phyloP scores from a whole-genome alignment of 2,888 invertebrate genomes.

The Calephelis perditalis region DNA sequence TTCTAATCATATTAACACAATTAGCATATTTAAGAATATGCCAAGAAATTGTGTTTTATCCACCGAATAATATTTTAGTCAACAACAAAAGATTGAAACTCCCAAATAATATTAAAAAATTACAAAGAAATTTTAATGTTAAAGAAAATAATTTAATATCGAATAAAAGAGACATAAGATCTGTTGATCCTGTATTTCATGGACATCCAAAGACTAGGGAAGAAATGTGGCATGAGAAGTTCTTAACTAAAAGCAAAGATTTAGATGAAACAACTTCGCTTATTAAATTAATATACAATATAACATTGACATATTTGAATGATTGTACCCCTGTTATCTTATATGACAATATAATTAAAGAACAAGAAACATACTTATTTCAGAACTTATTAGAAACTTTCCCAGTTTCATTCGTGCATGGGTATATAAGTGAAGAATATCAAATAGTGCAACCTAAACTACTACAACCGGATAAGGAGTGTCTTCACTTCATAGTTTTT shows the following conservation, averaged over 20 bases:
- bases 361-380: conserved; percentile 74
- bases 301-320: conserved; percentile 78
- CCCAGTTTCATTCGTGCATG: conserved; percentile 80
- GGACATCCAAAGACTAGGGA: conserved; percentile 79
- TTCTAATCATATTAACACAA: neutral
- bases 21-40: neutral
- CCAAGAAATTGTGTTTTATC: conserved; percentile 15
- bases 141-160: neutral
- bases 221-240: conserved; percentile 72
- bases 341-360: conserved; percentile 80
- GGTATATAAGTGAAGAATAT: conserved; percentile 74
- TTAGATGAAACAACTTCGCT: conserved; percentile 79
- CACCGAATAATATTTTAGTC: neutral
- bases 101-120: neutral
- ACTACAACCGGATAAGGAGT: conserved; percentile 61
- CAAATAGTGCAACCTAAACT: conserved; percentile 62
- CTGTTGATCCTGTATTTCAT: conserved; percentile 70
- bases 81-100: neutral
- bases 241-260: conserved; percentile 53
- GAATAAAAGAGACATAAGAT: conserved; percentile 40
- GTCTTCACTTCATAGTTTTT: conserved; percentile 82
- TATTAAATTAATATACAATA: conserved; percentile 77
- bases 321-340: conserved; percentile 82
- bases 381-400: conserved; percentile 77
- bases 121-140: conserved; percentile 7